Evolutionary conservation across 1,140 invertebrate species (phyloP).

Genomic region (Achatina immaculata): DNA sequence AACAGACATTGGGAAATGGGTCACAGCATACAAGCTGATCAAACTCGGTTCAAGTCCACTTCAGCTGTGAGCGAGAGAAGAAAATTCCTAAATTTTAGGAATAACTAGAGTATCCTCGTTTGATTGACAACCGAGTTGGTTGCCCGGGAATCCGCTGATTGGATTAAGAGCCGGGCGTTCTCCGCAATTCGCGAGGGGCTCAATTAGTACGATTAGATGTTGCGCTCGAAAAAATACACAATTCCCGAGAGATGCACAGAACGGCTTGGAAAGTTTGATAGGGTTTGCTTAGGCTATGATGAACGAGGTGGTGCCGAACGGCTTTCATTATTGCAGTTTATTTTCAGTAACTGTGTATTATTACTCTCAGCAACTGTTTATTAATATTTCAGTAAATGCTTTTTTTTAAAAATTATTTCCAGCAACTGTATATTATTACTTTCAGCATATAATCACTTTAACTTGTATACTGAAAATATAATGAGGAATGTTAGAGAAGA

Average conservation of each 20-base stretch:
- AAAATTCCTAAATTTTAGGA: not conserved
- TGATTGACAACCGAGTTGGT: slow-evolving; percentile 14
- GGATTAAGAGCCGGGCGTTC: not conserved
- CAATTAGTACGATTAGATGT: slow-evolving; percentile 4
- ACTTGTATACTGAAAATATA: too few relatives aligned
- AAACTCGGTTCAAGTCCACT: not conserved
- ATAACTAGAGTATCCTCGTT: slow-evolving; percentile 2
- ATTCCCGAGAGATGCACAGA: not conserved
- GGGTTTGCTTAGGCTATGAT: not conserved
- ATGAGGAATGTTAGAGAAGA: too few relatives aligned
- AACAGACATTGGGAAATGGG: too few relatives aligned
- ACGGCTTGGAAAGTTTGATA: not conserved
- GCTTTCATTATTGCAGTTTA: too few relatives aligned
- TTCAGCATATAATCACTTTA: too few relatives aligned
- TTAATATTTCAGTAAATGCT: too few relatives aligned
- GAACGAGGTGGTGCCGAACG: not conserved
- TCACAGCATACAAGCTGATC: not conserved
- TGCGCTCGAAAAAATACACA: not conserved
- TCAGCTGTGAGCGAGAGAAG: not conserved
- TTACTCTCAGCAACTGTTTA: too few relatives aligned
- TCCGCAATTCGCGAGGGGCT: slow-evolving; percentile 10
- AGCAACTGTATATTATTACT: too few relatives aligned
- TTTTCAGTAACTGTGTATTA: too few relatives aligned
- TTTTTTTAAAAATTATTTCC: too few relatives aligned
- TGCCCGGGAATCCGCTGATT: slow-evolving; percentile 13